A percentile compares a stretch with the other conserved stretches of the same genome.
phyloP scores from a whole-genome alignment of 2,797 vertebrate species.

The Adrianichthys oophorus region DNA sequence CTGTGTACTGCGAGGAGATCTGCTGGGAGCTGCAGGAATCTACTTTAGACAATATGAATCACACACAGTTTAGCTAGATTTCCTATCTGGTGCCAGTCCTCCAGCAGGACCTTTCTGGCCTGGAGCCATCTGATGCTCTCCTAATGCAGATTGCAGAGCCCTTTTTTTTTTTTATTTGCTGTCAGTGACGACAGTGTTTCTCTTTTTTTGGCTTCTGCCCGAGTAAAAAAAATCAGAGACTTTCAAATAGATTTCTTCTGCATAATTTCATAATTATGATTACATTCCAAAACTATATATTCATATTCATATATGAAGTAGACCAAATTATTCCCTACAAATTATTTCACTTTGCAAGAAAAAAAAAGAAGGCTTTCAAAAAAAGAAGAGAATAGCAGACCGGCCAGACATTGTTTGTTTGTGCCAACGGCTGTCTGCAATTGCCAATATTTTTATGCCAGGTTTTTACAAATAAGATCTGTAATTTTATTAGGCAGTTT shows the following conservation, averaged over 20 bases:
- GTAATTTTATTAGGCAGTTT: constrained; percentile 1
- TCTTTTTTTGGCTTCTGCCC: constrained; percentile 18
- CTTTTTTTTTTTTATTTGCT: constrained; percentile 72
- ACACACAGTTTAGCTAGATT: constrained; percentile 31
- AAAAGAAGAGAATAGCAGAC: too few species aligned
- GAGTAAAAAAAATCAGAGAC: too few species aligned
- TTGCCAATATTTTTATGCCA: too few species aligned
- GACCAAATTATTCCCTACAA: background rate
- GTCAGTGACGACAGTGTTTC: constrained; percentile 74
- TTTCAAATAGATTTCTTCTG: too few species aligned
- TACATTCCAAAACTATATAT: too few species aligned
- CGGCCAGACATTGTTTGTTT: too few species aligned
- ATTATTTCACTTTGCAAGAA: background rate
- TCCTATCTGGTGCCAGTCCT: constrained; percentile 34
- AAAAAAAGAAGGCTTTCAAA: too few species aligned
- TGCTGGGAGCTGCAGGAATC: constrained; percentile 24
- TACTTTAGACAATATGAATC: constrained; percentile 46
- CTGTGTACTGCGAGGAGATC: constrained; percentile 40
- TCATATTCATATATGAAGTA: background rate
- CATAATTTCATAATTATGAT: too few species aligned
- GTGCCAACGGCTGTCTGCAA: too few species aligned
- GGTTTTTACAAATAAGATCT: background rate
- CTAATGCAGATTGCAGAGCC: constrained; percentile 43
- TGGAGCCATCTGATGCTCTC: constrained; percentile 23
- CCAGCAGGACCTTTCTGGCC: constrained; percentile 13